These are phyloP conservation scores for Hypotaenidia philippensis DNA, from an alignment of 2,797 vertebrate genomes.

Conservation along the genomic window DNA sequence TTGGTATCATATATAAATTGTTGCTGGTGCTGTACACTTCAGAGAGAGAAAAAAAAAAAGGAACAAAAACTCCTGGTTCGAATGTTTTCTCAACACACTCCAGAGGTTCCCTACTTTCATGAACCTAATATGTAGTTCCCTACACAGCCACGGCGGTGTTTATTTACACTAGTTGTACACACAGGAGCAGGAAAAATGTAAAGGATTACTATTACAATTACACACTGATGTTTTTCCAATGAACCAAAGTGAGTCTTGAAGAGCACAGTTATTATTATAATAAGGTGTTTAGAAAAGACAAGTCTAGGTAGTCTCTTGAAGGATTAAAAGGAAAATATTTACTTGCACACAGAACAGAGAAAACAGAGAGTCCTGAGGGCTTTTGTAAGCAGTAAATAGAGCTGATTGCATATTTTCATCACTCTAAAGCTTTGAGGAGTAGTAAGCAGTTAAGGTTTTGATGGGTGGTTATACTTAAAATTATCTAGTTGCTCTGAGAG, in stretches of 20 bases:
- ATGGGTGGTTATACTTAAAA: neutral
- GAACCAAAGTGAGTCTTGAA: neutral
- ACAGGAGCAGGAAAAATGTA: neutral
- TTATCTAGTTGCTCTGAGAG: neutral
- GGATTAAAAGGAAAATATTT: neutral
- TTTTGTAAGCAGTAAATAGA: slow-evolving; percentile 16
- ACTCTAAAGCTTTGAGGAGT: neutral
- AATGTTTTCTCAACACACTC: neutral
- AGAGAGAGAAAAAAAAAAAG: neutral
- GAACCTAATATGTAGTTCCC: neutral
- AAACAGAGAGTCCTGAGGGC: neutral
- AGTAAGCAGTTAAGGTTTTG: neutral
- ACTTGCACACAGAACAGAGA: neutral
- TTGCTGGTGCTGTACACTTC: neutral
- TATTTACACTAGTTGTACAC: neutral
- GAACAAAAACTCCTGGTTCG: neutral
- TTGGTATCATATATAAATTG: neutral
- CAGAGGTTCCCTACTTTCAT: neutral
- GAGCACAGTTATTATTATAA: neutral
- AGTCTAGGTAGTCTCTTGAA: neutral
- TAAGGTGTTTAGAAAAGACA: neutral
- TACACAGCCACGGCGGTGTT: neutral
- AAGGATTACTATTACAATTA: neutral
- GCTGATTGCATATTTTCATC: neutral
- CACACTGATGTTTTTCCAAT: neutral